Base-by-base conservation (phyloP, 2,797 vertebrate species). In the Centroberyx gerrardi region DNA sequence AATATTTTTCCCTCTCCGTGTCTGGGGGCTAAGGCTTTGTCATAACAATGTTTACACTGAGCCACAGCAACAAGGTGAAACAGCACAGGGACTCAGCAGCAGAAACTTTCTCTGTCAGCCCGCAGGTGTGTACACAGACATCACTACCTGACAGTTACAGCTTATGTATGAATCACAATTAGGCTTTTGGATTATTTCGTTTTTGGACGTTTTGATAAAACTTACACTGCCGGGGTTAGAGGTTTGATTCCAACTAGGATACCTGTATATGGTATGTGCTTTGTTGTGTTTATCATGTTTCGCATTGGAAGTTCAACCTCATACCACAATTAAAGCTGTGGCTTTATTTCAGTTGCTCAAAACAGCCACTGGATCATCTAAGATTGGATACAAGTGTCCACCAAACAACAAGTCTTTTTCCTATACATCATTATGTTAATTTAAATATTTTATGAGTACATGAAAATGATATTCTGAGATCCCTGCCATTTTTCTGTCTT, bases 41-140 rank as follows among this genome's bases (percentile, higher is more conserved):
- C 36, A 78, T 68, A 74, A 55, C 63, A 69, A 51, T 71, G 72
- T 80, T 62, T 54, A 71, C 62, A 85, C 69, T 67, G 59, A 77
- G 63, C 40, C 61, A 46, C 55, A 42, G 33, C 0, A 4, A 52
- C 10, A 42, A 55, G 13, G 62, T 44, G 13, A 44, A 44, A 44
- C 42, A 14, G 42, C 42, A 44, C 12, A 44, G 42, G 42, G 42
- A 44, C 75, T 61, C 27, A 33, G 56, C 38, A 14, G 61, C 59
- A 51, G 55, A 74, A 12, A 5, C 48, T 22, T 8, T 14, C 49
- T n/a, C 59, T 3, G 5, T 62, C 64, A 46, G 60, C 66, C 61
- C 58, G 76, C 69, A 27, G 42, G 63, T 73, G 73, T 85, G 82
- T 76, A 78, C 69, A 72, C 27, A 72, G 68, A 46, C 62, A 65